Evolutionary conservation across 1,140 invertebrate genomes (phyloP), one percentile per base, ranked within the genome.

Genomic region (Cydia splendana): DNA sequence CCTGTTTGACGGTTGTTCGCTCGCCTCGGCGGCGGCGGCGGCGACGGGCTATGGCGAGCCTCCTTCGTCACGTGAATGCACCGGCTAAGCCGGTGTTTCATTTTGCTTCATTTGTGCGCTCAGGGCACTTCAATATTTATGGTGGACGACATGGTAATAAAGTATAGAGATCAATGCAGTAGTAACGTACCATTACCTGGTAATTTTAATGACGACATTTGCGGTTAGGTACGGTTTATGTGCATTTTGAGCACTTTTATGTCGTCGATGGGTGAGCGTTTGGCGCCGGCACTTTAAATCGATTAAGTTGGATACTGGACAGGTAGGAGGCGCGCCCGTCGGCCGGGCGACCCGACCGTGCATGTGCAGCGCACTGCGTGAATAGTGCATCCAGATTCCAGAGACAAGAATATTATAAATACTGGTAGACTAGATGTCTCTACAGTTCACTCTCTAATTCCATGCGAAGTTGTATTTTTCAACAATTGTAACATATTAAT

Each of bases 11-110:
- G 34, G 67, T 71, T 71, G 65, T 82, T 84, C 80, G 80, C 85
- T 86, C 85, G 84, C 79, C 84, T 86, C 85, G 82, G 76, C 81
- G 79, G 82, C 24, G 79, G 82, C 24, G 24, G 24, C 24, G 24
- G 79, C 81, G 75, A 73, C 77, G 80, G 73, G 45, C 79, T 76
- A 15, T 76, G 67, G 81, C 82, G 79, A 85, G 78, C 78, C 76
- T 81, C 80, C 75, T 28, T 48, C 74, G 65, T 80, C 83, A 84
- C 82, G 75, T 76, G 69, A 78, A 81, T 75, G 45, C 81, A 80
- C 65, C 78, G 75, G 57, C 76, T 38, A 4, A 57, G 20, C 28
- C 74, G 48, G 18, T 75, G 53, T 45, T 74, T 75, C 45, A 48
- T 75, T 75, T 75, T 75, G 53, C 53, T 75, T 57, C 74, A 75